A percentile compares a stretch with the other conserved stretches of the same genome.
phyloP scores from a whole-genome alignment of 2,113 vertebrate species.

The Anolis carolinensis region DNA sequence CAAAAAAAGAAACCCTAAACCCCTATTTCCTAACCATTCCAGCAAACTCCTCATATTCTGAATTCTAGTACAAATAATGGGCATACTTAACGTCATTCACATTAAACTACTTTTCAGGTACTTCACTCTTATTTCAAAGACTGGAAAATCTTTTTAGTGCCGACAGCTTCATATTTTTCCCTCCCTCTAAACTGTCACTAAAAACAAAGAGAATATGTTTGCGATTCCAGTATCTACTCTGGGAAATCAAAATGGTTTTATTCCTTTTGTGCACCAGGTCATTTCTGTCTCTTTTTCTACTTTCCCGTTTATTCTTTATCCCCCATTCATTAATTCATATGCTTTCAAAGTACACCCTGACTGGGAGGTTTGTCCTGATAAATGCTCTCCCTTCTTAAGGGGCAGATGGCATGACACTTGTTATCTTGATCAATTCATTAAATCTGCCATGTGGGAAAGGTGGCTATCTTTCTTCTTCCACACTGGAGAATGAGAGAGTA shows the following conservation, averaged over 20 bases:
- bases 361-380: conserved; percentile 23
- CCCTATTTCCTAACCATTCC: neutral
- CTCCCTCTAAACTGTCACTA: neutral
- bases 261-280: neutral
- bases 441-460: conserved; percentile 21
- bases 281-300: neutral
- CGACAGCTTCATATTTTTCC: neutral
- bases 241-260: neutral
- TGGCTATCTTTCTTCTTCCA: conserved; percentile 3
- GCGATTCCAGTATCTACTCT: neutral
- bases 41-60: neutral
- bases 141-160: fast-evolving
- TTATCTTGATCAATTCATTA: conserved; percentile 30
- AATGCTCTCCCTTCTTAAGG: conserved; percentile 1
- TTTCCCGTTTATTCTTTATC: neutral
- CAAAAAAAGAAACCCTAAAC: neutral
- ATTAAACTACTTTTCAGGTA: too few relatives aligned
- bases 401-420: conserved; percentile 27
- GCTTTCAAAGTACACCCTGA: neutral
- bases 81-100: too few relatives aligned
- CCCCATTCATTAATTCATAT: fast-evolving
- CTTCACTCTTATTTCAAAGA: too few relatives aligned
- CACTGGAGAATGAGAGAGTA: conserved; percentile 12
- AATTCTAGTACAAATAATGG: neutral
- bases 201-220: neutral